These are phyloP conservation scores for Alaudala cheleensis DNA, from an alignment of 2,113 vertebrate genomes.

Conservation along the genomic window DNA sequence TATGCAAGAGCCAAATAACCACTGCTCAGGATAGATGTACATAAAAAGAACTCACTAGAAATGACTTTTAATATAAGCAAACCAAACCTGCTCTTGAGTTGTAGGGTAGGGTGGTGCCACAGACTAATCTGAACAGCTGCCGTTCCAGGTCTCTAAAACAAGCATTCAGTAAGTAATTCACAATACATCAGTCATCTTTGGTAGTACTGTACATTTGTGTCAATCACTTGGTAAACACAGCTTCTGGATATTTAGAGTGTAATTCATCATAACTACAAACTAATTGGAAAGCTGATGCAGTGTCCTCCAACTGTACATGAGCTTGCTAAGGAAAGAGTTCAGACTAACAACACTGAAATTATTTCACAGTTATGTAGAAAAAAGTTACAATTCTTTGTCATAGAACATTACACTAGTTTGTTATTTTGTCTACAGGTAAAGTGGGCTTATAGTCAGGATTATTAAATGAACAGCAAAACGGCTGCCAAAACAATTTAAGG, in stretches of 20 bases:
- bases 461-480: background rate
- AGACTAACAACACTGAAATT: background rate
- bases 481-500: background rate
- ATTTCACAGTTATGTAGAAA: background rate
- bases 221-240: background rate
- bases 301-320: background rate
- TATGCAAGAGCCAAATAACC: background rate
- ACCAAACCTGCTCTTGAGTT: background rate
- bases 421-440: background rate
- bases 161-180: background rate
- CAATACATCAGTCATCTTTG: constrained; percentile 4
- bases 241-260: background rate
- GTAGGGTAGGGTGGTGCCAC: background rate
- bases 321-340: background rate
- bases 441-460: background rate
- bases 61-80: constrained; percentile 24
- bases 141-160: background rate
- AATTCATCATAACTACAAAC: background rate
- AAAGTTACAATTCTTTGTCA: background rate
- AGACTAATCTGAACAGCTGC: background rate
- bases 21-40: background rate
- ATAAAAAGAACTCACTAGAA: background rate
- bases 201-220: background rate
- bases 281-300: background rate
- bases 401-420: background rate